Conservation (phyloP, 2,113 vertebrate genomes). For the Larimichthys crocea region DNA sequence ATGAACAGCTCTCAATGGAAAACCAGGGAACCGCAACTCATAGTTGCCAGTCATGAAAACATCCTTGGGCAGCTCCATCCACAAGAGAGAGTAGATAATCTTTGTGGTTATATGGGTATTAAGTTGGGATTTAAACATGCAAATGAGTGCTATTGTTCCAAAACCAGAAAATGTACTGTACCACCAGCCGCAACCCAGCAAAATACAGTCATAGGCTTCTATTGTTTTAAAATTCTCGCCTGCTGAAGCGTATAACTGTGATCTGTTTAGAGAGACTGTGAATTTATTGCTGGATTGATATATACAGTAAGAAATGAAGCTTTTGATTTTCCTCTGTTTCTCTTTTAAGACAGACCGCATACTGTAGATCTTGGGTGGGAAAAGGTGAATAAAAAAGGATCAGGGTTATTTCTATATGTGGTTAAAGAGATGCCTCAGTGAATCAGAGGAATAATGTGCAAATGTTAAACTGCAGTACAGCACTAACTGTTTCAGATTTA, state of each 20-base stretch:
- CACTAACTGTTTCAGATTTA: not conserved
- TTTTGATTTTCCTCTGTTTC: not conserved
- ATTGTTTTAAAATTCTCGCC: slow-evolving; percentile 10
- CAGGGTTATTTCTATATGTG: not conserved
- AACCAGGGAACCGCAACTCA: slow-evolving; percentile 33
- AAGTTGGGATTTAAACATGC: slow-evolving; percentile 29
- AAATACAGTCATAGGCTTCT: not conserved
- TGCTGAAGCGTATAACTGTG: slow-evolving; percentile 8
- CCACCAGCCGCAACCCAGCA: not conserved
- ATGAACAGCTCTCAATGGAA: slow-evolving; percentile 12
- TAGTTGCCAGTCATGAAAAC: slow-evolving; percentile 23
- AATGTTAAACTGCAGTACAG: not conserved
- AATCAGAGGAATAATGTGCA: slow-evolving; percentile 1
- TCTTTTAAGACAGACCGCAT: not conserved
- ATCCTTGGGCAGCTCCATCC: slow-evolving; percentile 7
- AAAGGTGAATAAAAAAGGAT: not conserved
- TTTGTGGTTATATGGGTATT: slow-evolving; percentile 24
- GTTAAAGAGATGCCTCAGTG: not conserved
- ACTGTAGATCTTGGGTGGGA: not conserved
- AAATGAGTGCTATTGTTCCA: slow-evolving; percentile 28
- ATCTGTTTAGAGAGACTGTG: not conserved
- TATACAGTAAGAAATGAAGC: not conserved
- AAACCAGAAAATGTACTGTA: slow-evolving; percentile 27
- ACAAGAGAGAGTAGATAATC: slow-evolving; percentile 20
- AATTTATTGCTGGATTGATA: slow-evolving; percentile 22